Conservation (phyloP, 2,113 vertebrate species). For the Poeciliopsis prolifica region DNA sequence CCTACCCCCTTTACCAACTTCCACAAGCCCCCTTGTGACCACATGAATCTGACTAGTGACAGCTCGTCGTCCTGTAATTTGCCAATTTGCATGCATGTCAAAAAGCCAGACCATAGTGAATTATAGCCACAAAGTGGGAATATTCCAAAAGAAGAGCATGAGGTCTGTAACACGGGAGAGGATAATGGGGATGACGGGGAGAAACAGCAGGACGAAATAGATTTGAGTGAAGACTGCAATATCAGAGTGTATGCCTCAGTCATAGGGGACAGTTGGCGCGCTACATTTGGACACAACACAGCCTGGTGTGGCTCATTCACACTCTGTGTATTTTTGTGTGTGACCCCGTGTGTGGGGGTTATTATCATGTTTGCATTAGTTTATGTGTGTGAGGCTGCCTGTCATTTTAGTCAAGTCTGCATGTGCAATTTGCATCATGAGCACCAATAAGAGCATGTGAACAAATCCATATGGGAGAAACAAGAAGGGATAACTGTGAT, state of each 20-base stretch:
- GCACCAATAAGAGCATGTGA: conserved; percentile 47
- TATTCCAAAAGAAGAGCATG: conserved; percentile 67
- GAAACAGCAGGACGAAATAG: conserved; percentile 62
- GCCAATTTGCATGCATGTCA: conserved; percentile 85
- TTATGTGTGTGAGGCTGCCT: conserved; percentile 20
- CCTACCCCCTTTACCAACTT: conserved; percentile 68
- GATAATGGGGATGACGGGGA: conserved; percentile 67
- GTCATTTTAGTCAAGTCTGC: conserved; percentile 54
- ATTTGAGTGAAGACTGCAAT: conserved; percentile 63
- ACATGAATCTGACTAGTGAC: conserved; percentile 76
- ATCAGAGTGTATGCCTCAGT: conserved; percentile 42
- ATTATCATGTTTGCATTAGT: conserved; percentile 32
- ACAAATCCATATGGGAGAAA: conserved; percentile 63
- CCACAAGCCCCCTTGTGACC: conserved; percentile 72
- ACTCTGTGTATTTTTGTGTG: conserved; percentile 22
- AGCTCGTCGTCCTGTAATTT: conserved; percentile 78
- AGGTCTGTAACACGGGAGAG: conserved; percentile 63
- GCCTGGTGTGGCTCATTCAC: conserved; percentile 32
- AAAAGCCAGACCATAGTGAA: conserved; percentile 75
- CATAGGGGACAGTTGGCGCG: conserved; percentile 43
- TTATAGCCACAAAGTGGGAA: conserved; percentile 78
- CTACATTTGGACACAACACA: conserved; percentile 41
- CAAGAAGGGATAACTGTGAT: conserved; percentile 63
- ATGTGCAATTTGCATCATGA: conserved; percentile 55
- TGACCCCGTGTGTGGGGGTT: conserved; percentile 3